These are phyloP conservation scores for Drosophila nigrodunni DNA, from an alignment of 1,140 invertebrate species.

Conservation along the genomic window DNA sequence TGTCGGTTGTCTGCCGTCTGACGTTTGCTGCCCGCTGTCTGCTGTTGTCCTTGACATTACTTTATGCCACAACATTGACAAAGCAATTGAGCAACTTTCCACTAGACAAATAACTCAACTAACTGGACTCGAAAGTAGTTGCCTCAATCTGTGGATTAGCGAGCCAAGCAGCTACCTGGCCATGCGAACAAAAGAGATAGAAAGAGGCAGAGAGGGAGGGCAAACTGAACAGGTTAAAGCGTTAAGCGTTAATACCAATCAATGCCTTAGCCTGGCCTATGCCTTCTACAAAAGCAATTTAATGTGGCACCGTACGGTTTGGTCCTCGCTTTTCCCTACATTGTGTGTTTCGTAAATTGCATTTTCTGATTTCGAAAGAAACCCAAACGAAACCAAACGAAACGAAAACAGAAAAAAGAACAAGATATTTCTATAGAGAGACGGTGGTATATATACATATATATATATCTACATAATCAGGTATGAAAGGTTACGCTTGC, in stretches of 20 bases:
- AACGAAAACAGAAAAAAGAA: constrained; percentile 26
- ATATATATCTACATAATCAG: constrained; percentile 60
- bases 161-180: constrained; percentile 47
- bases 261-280: constrained; percentile 43
- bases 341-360: constrained; percentile 73
- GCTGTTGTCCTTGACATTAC: constrained; percentile 60
- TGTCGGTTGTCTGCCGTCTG: constrained; percentile 13
- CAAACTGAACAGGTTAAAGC: constrained; percentile 70
- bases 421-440: constrained; percentile 27
- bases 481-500: constrained; percentile 82
- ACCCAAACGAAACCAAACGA: constrained; percentile 46
- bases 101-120: constrained; percentile 44
- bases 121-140: constrained; percentile 3
- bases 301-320: constrained; percentile 30
- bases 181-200: not conserved
- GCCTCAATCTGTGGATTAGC: constrained; percentile 31
- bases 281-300: constrained; percentile 62
- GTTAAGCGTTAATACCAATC: constrained; percentile 79
- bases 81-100: constrained; percentile 40
- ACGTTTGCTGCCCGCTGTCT: constrained; percentile 4
- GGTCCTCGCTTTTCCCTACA: constrained; percentile 48
- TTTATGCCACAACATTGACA: constrained; percentile 68
- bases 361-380: constrained; percentile 79
- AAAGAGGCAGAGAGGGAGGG: constrained; percentile 7
- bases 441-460: not conserved